Conservation (phyloP, 2,113 vertebrate genomes). For the Protobothrops flavoviridis region DNA sequence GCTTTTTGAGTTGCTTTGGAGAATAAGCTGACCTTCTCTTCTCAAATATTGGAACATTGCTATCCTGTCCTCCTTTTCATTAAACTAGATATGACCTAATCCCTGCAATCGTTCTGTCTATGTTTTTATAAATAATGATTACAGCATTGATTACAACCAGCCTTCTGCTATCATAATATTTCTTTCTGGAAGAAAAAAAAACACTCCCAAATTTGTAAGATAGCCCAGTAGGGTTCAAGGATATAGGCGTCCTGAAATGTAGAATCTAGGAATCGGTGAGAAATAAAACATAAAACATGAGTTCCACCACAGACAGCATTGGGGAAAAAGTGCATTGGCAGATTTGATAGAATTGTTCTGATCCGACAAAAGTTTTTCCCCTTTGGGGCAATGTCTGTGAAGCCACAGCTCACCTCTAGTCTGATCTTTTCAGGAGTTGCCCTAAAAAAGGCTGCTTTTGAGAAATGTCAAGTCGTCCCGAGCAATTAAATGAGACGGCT, state of each 20-base stretch:
- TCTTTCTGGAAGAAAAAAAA: not conserved
- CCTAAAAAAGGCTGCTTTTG: not conserved
- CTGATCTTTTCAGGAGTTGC: not conserved
- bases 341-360: not conserved
- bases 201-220: not conserved
- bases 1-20: not conserved
- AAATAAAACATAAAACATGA: not conserved
- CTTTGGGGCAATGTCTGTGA: not conserved
- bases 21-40: not conserved
- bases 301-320: not conserved
- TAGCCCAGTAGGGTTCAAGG: not conserved
- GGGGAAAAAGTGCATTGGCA: not conserved
- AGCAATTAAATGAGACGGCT: constrained; percentile 24
- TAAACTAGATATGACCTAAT: not conserved
- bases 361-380: rapidly evolving
- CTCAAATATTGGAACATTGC: too few relatives aligned
- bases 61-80: not conserved
- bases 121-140: not conserved
- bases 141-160: not conserved
- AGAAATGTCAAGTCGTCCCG: not conserved
- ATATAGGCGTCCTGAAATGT: not conserved
- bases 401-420: not conserved
- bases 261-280: not conserved
- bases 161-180: not conserved
- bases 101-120: not conserved